Percentiles rank a stretch among this genome's conserved stretches.
phyloP scores from a whole-genome alignment of 2,797 vertebrate genomes.

The Pseudochaenichthys georgianus region DNA sequence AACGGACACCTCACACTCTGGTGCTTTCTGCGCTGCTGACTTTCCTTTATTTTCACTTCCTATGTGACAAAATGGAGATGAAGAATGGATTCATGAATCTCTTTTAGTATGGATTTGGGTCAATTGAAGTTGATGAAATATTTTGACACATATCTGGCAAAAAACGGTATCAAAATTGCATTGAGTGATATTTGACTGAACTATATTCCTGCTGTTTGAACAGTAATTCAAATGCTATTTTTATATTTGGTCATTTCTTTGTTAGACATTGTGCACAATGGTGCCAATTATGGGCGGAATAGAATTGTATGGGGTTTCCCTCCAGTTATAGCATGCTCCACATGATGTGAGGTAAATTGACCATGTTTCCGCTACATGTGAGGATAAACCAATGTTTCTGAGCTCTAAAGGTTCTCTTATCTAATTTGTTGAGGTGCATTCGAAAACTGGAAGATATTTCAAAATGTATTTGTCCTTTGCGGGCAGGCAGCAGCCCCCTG shows the following conservation, averaged over 20 bases:
- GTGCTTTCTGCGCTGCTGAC: slow-evolving; percentile 50
- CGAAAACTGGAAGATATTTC: neutral
- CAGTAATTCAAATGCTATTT: neutral
- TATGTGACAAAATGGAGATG: slow-evolving; percentile 61
- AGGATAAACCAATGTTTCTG: neutral
- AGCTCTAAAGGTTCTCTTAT: neutral
- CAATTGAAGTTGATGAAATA: slow-evolving; percentile 70
- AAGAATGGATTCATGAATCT: slow-evolving; percentile 52
- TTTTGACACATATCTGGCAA: slow-evolving; percentile 39
- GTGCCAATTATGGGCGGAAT: neutral
- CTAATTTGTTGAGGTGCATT: neutral
- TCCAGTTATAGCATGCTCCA: neutral
- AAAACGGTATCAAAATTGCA: slow-evolving; percentile 45
- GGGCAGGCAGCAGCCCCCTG: slow-evolving; percentile 22
- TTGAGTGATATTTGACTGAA: slow-evolving; percentile 4
- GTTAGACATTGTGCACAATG: neutral
- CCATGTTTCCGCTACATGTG: neutral
- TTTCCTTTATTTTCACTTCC: slow-evolving; percentile 19
- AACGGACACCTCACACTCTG: slow-evolving; percentile 74
- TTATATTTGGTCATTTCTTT: slow-evolving; percentile 19
- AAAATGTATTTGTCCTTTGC: slow-evolving; percentile 5
- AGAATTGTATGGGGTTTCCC: neutral
- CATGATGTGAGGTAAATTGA: neutral
- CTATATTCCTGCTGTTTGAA: slow-evolving; percentile 3
- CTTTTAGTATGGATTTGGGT: slow-evolving; percentile 69